phyloP scores from a whole-genome alignment of 2,797 vertebrate genomes.

The Semaprochilodus insignis region DNA sequence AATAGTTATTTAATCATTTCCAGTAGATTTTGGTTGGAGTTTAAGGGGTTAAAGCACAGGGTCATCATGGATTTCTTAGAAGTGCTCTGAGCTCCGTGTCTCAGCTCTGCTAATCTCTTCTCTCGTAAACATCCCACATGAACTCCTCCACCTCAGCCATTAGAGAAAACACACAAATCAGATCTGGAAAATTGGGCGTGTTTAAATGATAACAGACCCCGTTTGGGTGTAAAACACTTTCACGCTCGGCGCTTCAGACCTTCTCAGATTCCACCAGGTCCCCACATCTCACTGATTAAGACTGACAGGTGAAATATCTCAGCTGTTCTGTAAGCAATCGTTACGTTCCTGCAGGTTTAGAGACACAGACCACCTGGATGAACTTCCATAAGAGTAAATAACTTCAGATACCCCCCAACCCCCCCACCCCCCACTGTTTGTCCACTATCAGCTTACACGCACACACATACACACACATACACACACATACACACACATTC shows the following conservation, averaged over 20 bases:
- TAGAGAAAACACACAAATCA: background rate
- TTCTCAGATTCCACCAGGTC: background rate
- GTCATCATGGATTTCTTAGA: background rate
- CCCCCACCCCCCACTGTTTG: background rate
- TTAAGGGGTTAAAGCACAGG: background rate
- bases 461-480: background rate
- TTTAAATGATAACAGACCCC: background rate
- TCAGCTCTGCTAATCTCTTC: background rate
- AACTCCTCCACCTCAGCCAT: background rate
- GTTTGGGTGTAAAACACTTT: background rate
- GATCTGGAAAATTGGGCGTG: background rate
- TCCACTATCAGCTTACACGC: conserved; percentile 1
- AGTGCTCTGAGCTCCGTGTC: background rate
- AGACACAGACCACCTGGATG: conserved; percentile 32
- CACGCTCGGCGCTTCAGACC: background rate
- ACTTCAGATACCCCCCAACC: background rate
- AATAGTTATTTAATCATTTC: background rate
- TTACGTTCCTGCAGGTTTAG: background rate
- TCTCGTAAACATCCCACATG: background rate
- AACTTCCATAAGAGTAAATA: conserved; percentile 11
- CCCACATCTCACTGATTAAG: background rate
- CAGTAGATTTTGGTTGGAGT: background rate
- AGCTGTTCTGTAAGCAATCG: background rate
- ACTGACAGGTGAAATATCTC: background rate
- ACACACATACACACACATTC: no score